Evolutionary conservation across 2,797 vertebrate genomes (phyloP).

Genomic region (Artibeus lituratus): DNA sequence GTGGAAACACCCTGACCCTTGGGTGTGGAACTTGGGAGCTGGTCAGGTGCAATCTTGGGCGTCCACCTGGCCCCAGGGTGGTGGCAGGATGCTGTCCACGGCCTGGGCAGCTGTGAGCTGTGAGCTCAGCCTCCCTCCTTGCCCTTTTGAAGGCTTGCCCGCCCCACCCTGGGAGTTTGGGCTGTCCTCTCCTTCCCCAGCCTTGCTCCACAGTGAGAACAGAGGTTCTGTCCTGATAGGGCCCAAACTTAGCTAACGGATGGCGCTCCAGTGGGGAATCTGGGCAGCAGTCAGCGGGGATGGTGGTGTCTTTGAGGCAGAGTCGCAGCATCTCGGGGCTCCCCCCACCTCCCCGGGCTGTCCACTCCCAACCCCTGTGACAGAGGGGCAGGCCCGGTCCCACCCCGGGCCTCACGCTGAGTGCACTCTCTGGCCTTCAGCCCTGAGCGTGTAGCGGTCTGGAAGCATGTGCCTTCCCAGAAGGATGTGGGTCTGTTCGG

Average conservation of each 20-base stretch:
- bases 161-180: not conserved
- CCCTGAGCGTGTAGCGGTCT: not conserved
- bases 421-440: not conserved
- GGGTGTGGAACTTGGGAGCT: not conserved
- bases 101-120: not conserved
- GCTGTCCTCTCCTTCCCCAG: not conserved
- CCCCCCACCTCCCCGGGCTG: fast-evolving
- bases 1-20: not conserved
- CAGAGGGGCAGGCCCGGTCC: not conserved
- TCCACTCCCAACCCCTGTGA: not conserved
- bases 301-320: not conserved
- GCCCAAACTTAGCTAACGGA: not conserved
- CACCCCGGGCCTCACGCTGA: fast-evolving
- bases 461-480: not conserved
- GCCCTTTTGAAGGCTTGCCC: not conserved
- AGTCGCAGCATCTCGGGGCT: fast-evolving
- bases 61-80: not conserved
- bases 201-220: not conserved
- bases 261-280: not conserved
- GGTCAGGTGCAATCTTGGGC: not conserved
- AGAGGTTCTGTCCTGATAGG: not conserved
- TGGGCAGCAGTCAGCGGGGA: not conserved
- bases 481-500: not conserved
- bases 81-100: not conserved
- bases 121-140: not conserved